Conservation (phyloP, 2,113 vertebrate species). For the Salvelinus sp. region DNA sequence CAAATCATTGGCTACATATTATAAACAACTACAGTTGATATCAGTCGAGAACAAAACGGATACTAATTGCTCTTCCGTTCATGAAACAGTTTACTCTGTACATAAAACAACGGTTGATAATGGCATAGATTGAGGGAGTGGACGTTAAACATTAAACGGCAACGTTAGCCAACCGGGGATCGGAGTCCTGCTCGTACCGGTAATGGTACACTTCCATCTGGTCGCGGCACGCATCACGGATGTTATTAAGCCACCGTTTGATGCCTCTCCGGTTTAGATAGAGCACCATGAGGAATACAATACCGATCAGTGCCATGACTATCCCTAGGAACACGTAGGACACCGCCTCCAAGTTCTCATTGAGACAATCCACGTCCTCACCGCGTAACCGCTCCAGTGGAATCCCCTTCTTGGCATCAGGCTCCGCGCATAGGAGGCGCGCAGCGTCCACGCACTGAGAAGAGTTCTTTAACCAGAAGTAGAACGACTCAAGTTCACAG, state of each 20-base stretch:
- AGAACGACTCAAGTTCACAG: conserved; percentile 77
- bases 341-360: conserved; percentile 78
- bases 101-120: too few relatives aligned
- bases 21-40: too few relatives aligned
- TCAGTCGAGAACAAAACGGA: too few relatives aligned
- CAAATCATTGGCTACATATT: too few relatives aligned
- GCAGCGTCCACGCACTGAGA: conserved; percentile 76
- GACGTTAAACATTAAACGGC: conserved; percentile 70
- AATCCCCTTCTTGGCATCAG: conserved; percentile 59
- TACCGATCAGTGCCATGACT: conserved; percentile 88
- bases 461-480: conserved; percentile 80
- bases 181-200: conserved; percentile 92
- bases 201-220: conserved; percentile 98
- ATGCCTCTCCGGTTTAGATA: conserved; percentile 92
- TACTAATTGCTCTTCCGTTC: too few relatives aligned
- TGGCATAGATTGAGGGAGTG: neutral
- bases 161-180: conserved; percentile 79
- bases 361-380: conserved; percentile 70
- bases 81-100: too few relatives aligned
- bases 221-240: conserved; percentile 90
- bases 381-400: conserved; percentile 66
- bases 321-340: conserved; percentile 93
- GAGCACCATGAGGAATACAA: conserved; percentile 93
- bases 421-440: conserved; percentile 72
- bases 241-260: conserved; percentile 90